These are phyloP conservation scores for Gastrophryne carolinensis DNA, from an alignment of 2,797 vertebrate genomes.

Conservation along the genomic window DNA sequence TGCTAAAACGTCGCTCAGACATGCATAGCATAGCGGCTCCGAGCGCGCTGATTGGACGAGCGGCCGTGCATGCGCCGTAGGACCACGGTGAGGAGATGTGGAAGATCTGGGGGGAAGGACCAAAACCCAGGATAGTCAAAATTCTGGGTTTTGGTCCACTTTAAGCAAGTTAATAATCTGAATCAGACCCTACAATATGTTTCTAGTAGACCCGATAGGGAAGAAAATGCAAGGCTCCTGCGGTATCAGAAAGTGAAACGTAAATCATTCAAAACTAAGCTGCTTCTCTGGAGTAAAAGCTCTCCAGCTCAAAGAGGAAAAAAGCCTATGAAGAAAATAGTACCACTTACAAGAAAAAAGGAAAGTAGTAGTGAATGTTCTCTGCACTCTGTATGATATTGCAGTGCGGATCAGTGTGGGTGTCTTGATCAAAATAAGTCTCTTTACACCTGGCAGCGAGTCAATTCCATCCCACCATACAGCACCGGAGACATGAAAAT, in stretches of 20 bases:
- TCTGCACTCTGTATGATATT: too few relatives aligned
- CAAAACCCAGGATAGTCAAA: too few relatives aligned
- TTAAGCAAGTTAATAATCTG: conserved; percentile 10
- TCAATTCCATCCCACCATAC: background rate
- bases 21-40: too few relatives aligned
- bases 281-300: conserved; percentile 14
- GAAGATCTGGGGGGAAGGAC: too few relatives aligned
- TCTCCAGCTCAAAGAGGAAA: conserved; percentile 21
- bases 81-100: too few relatives aligned
- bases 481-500: background rate
- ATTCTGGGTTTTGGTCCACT: too few relatives aligned
- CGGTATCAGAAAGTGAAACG: conserved; percentile 37
- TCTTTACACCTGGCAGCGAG: background rate
- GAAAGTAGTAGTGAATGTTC: background rate
- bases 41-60: too few relatives aligned
- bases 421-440: background rate
- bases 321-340: background rate
- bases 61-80: too few relatives aligned
- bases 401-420: too few relatives aligned
- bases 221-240: conserved; percentile 33
- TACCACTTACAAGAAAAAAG: background rate
- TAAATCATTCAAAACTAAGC: conserved; percentile 44
- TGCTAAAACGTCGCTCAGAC: too few relatives aligned
- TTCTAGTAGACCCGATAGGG: conserved; percentile 20
- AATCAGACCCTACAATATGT: conserved; percentile 28